Base-by-base conservation (phyloP, 1,140 invertebrate genomes). In the Drosophila lacertosa region DNA sequence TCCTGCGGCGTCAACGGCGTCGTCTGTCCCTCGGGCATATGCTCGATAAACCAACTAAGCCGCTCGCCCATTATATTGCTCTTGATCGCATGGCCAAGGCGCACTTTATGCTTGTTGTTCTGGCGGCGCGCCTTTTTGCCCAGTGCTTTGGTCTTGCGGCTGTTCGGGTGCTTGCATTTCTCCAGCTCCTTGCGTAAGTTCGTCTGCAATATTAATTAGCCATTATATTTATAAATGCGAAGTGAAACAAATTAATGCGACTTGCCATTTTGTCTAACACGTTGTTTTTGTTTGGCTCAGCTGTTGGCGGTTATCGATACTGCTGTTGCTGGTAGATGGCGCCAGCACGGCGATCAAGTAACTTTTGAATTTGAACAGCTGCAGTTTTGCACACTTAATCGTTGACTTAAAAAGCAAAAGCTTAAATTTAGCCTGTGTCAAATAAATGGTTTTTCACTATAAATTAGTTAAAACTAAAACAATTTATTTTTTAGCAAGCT, bases 141-240 rank as follows among this genome's bases (percentile, higher is more conserved):
- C 29, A 96, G 90, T 10, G 95, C 94, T 66, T 93, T 92, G 1
- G 95, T 95, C 92, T 96, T 96, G 71, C 96, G 93, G 70, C 95
- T 96, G 79, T 96, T 96, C 6, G 95, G 95, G 92, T 96, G 96
- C 79, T 95, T 95, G 50, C 93, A 92, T 89, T 95, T 94, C 20
- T 93, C 91, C 11, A 95, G 63, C 66, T 93, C 93, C 57, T 91
- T 92, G 63, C 91, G 91, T 37, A 92, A 48, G 58, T 91, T 91
- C 0, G 90, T 80, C 90, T 91, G 45, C 0, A 40, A 35, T 26
- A n/a, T 7, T 0, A 24, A 16, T 26, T 16, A 13, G 13, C 16
- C 9, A 39, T 26, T 16, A n/a, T 15, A 15, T 22, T 51, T 16
- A 29, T 11, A 50, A 44, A n/a, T n/a, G n/a, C n/a, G n/a, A n/a